A percentile compares a stretch with the other conserved stretches of the same genome.
Conservation (phyloP, 2,888 invertebrate species). For the Aquatica leii region DNA sequence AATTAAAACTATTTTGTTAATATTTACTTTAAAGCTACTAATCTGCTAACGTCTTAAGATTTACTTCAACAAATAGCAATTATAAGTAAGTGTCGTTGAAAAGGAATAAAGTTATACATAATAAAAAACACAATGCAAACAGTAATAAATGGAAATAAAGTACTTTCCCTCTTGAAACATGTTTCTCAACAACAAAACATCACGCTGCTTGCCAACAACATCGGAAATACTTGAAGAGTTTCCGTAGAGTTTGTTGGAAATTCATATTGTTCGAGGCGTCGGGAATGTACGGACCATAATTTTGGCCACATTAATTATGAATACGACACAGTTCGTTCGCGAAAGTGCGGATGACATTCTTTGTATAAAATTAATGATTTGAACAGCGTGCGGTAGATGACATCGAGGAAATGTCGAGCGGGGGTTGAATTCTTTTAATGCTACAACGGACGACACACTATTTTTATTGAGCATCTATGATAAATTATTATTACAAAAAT, state of each 20-base stretch:
- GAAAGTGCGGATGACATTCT: constrained; percentile 57
- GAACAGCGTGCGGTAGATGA: constrained; percentile 39
- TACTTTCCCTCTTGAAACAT: constrained; percentile 47
- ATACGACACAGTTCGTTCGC: constrained; percentile 54
- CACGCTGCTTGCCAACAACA: constrained; percentile 42
- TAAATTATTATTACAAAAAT: constrained; percentile 34
- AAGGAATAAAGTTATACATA: constrained; percentile 30
- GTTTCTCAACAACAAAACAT: constrained; percentile 34
- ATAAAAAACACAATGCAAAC: constrained; percentile 42
- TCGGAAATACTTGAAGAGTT: constrained; percentile 53
- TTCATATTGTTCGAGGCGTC: constrained; percentile 50
- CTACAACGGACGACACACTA: constrained; percentile 31
- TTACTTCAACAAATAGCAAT: background rate
- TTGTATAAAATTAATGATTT: constrained; percentile 57
- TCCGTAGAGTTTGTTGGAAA: constrained; percentile 50
- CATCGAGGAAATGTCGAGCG: constrained; percentile 34
- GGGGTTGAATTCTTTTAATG: constrained; percentile 29
- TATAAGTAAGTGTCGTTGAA: background rate
- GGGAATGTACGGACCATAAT: constrained; percentile 49
- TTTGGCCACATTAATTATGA: constrained; percentile 56
- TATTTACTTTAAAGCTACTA: no score
- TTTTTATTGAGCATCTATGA: constrained; percentile 36
- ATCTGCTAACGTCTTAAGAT: background rate
- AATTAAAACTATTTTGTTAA: no score
- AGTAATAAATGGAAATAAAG: constrained; percentile 47